Percentiles rank a stretch among this genome's conserved stretches.
These are phyloP conservation scores for Misgurnus anguillicaudatus DNA, from an alignment of 2,113 vertebrate species.

Conservation along the genomic window DNA sequence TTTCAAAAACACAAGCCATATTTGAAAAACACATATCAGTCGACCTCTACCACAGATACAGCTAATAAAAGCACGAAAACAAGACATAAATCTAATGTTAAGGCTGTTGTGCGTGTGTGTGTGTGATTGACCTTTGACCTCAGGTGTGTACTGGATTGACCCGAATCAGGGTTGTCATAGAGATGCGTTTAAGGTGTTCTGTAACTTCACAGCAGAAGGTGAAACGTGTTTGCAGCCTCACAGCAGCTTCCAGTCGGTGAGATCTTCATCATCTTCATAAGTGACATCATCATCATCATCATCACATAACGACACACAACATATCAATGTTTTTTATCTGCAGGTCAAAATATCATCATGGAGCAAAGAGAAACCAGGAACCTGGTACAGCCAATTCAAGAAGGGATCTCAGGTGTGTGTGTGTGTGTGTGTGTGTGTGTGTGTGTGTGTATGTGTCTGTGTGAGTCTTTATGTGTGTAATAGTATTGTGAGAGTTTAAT, in stretches of 20 bases:
- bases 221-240: constrained; percentile 92
- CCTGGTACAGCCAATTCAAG: constrained; percentile 96
- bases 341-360: constrained; percentile 95
- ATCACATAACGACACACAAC: too few relatives aligned
- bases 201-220: constrained; percentile 94
- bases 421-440: constrained; percentile 28
- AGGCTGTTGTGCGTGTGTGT: not conserved
- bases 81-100: too few relatives aligned
- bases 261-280: constrained; percentile 58
- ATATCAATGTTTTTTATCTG: constrained; percentile 56
- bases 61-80: too few relatives aligned
- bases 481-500: not conserved
- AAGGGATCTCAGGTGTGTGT: constrained; percentile 88
- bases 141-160: constrained; percentile 98
- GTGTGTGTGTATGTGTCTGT: not conserved
- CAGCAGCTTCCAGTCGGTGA: constrained; percentile 93
- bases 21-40: not conserved
- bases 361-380: constrained; percentile 90
- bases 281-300: too few relatives aligned
- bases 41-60: too few relatives aligned
- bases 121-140: not conserved
- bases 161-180: constrained; percentile 96
- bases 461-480: not conserved
- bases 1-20: too few relatives aligned
- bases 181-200: constrained; percentile 96